Evolutionary conservation across 1,140 invertebrate species (phyloP).

Genomic region (Bathynomus jamesi): DNA sequence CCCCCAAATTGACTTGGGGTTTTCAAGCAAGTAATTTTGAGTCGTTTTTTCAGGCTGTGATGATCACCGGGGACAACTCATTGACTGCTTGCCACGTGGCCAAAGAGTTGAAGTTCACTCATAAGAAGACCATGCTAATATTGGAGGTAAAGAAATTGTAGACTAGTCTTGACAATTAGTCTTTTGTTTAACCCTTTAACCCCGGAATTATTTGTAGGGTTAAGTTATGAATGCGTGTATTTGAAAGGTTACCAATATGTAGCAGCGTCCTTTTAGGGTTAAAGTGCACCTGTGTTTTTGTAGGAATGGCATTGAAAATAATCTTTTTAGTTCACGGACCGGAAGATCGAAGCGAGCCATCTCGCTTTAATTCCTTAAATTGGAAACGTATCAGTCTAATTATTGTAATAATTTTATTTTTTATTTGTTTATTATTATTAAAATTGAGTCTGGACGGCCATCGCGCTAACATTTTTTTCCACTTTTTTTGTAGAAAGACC

Average conservation of each 20-base stretch:
- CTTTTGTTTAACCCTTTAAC: not conserved
- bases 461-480: not conserved
- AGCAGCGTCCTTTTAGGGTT: no score
- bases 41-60: slow-evolving; percentile 66
- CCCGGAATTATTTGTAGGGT: no score
- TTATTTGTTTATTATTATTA: not conserved
- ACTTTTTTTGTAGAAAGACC: not conserved
- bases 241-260: no score
- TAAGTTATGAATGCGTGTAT: no score
- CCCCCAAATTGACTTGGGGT: not conserved
- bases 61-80: slow-evolving; percentile 99
- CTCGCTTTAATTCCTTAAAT: not conserved
- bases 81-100: slow-evolving; percentile 98
- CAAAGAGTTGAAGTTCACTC: slow-evolving; percentile 80
- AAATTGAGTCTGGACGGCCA: no score
- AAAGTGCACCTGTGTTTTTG: no score
- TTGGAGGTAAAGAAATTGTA: slow-evolving; percentile 45
- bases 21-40: not conserved
- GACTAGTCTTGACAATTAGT: not conserved
- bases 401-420: not conserved
- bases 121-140: slow-evolving; percentile 64
- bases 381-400: not conserved
- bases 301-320: no score
- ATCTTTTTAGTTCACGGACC: no score
- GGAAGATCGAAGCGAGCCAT: no score